Evolutionary conservation across 2,113 vertebrate genomes (phyloP).

Genomic region (Cricetomys ansorgei): DNA sequence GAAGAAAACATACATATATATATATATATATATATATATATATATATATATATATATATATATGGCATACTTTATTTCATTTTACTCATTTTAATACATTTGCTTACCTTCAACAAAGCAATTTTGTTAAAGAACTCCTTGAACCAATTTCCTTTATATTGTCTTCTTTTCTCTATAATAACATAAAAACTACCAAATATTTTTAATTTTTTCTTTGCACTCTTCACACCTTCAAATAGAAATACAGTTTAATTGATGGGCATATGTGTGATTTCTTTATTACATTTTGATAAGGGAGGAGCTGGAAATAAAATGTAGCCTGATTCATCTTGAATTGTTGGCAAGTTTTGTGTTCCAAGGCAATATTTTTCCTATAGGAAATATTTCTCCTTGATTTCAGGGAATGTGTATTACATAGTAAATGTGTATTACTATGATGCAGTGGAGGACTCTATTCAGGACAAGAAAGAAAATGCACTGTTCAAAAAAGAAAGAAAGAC

Average conservation of each 20-base stretch:
- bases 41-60: too few relatives aligned
- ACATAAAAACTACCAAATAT: background rate
- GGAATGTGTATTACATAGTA: too few relatives aligned
- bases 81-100: background rate
- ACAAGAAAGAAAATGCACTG: background rate
- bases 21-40: too few relatives aligned
- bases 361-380: background rate
- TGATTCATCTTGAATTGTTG: background rate
- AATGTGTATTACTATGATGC: too few relatives aligned
- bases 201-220: background rate
- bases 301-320: background rate
- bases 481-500: background rate
- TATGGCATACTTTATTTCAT: background rate
- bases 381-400: too few relatives aligned
- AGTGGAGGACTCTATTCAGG: background rate
- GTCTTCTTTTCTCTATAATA: slow-evolving; percentile 11
- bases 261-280: background rate
- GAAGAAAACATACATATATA: too few relatives aligned
- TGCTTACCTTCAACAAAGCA: background rate
- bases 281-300: background rate
- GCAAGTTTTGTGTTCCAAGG: background rate
- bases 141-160: slow-evolving; percentile 2
- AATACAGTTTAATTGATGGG: background rate
- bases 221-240: background rate
- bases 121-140: slow-evolving; percentile 19